Base-by-base conservation (phyloP, 2,113 vertebrate species). In the Arenaria interpres region DNA sequence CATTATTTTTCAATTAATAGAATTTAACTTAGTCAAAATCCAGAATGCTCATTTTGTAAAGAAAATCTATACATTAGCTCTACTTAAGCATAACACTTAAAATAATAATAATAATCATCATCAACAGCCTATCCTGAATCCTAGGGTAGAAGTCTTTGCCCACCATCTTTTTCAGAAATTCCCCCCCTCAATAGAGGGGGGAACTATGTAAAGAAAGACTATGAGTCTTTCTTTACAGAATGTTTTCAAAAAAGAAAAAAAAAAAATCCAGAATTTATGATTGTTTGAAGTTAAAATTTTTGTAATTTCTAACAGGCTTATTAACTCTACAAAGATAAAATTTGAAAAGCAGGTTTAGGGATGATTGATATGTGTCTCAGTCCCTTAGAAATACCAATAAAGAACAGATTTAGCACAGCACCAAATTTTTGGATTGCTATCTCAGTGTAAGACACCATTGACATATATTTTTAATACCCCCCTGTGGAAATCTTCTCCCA, bases 231-330 rank as follows among this genome's bases (percentile, higher is more conserved):
- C 16, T 37, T 64, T 54, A 19, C 13, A 30, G 43, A 82, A 62
- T 21, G 9, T 21, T 3, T 35, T 48, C 43, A 20, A 56, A 85
- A 75, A 68, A 4, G 4, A 37, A 68, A 50, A 39, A 39, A 39
- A 43, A 33, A 20, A 41, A 7, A 9, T 9, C 12, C 17, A 64
- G 7, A 25, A 71, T 77, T 93, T 77, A 71, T 9, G 3, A 89
- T 95, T 94, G 54, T 82, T 95, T 97, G 96, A 93, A 92, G 54
- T 91, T 72, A 84, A 30, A 92, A 57, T 73, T 93, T 86, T 83
- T 76, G 4, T 22, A 16, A 85, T 64, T 85, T 81, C 8, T 35
- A 76, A 59, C 10, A 43, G 17, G 7, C 12, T 56, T 69, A 53
- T 9, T 67, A 33, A 66, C 5, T 77, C 9, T 45, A 82, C 7